These are phyloP conservation scores for Redunca redunca DNA, from an alignment of 2,113 vertebrate genomes.

Conservation along the genomic window DNA sequence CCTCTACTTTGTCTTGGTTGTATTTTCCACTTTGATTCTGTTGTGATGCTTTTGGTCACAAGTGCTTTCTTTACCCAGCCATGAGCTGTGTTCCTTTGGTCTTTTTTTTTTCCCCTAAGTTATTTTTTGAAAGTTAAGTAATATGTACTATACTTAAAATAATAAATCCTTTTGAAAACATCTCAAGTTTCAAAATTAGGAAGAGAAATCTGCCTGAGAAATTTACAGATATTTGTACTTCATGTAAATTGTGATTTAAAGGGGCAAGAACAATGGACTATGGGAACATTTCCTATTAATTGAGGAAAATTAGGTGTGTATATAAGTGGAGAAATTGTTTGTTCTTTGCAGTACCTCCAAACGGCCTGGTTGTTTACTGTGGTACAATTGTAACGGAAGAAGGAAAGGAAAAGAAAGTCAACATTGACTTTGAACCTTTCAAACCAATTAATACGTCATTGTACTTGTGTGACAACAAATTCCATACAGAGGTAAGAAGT, in stretches of 20 bases:
- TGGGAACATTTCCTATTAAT: constrained; percentile 25
- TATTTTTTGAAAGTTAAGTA: background rate
- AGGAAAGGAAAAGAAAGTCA: constrained; percentile 99
- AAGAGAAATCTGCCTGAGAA: background rate
- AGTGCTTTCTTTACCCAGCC: background rate
- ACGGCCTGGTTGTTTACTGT: constrained; percentile 99
- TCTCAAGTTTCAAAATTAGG: background rate
- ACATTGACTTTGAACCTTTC: constrained; percentile 99
- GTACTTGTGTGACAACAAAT: constrained; percentile 99
- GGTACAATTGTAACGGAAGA: constrained; percentile 99
- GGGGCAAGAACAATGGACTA: background rate
- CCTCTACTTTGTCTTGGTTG: background rate
- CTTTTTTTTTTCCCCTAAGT: background rate
- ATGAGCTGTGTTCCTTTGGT: background rate
- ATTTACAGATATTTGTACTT: constrained; percentile 23
- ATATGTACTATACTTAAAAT: background rate
- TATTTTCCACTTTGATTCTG: background rate
- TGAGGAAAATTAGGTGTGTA: background rate
- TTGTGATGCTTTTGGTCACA: background rate
- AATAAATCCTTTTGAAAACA: background rate
- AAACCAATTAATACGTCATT: constrained; percentile 99
- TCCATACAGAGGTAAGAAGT: constrained; percentile 96
- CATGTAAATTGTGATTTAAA: constrained; percentile 42
- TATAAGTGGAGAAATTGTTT: constrained; percentile 55
- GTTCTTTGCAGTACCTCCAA: constrained; percentile 93